Conservation (phyloP, 1,140 invertebrate genomes). For the Pseudomyrmex pallidus region DNA sequence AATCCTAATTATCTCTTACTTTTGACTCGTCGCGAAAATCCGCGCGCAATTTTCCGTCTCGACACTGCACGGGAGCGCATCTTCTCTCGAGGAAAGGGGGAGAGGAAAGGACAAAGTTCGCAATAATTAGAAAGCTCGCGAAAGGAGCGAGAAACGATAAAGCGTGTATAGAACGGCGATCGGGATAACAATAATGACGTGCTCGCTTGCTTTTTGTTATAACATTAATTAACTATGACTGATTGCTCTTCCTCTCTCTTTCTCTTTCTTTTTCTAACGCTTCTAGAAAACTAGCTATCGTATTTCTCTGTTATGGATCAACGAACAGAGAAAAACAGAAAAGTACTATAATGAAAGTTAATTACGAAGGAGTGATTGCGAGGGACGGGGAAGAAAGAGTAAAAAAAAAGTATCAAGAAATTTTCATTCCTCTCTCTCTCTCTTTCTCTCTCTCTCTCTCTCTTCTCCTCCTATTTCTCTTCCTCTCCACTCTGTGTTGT, state of each 20-base stretch:
- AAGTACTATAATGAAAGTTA: conserved; percentile 79
- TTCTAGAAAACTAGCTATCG: conserved; percentile 50
- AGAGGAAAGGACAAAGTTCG: conserved; percentile 31
- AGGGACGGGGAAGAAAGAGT: conserved; percentile 51
- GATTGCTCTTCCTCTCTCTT: conserved; percentile 38
- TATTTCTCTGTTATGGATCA: conserved; percentile 30
- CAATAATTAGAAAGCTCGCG: conserved; percentile 65
- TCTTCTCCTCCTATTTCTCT: conserved; percentile 21
- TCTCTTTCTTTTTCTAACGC: neutral
- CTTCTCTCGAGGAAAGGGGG: neutral
- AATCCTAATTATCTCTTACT: conserved; percentile 73
- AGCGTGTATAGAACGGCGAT: neutral
- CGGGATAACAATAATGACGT: conserved; percentile 7
- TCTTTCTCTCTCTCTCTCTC: conserved; percentile 9
- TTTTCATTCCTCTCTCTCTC: conserved; percentile 29
- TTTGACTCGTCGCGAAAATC: conserved; percentile 66
- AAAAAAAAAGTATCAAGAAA: conserved; percentile 61
- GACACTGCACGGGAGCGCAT: conserved; percentile 46
- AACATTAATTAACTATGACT: conserved; percentile 75
- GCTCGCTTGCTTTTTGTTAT: conserved; percentile 65
- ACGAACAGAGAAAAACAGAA: conserved; percentile 62
- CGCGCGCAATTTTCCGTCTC: conserved; percentile 22
- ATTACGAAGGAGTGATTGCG: conserved; percentile 75
- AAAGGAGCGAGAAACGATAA: conserved; percentile 57
- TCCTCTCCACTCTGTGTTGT: neutral